Evolutionary conservation across 2,888 invertebrate species (phyloP).

Genomic region (Pammene aurita): DNA sequence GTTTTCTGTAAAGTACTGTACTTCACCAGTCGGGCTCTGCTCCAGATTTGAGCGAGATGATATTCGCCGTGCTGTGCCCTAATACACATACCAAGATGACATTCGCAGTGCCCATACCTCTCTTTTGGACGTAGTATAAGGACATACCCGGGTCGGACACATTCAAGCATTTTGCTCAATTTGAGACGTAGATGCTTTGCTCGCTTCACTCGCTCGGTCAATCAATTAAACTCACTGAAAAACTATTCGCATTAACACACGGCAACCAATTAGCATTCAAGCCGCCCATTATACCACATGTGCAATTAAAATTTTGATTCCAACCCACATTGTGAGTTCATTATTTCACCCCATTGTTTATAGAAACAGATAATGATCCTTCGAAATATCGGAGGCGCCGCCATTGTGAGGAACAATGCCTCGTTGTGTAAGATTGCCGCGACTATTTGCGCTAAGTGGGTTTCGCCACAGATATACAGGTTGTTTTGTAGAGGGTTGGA

Average conservation of each 20-base stretch:
- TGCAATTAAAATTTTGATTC: slow-evolving; percentile 38
- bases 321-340: slow-evolving; percentile 27
- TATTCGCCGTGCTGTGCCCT: no score
- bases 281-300: slow-evolving; percentile 11
- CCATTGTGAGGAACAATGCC: slow-evolving; percentile 33
- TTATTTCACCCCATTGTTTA: slow-evolving; percentile 39
- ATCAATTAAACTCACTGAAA: neutral
- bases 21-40: no score
- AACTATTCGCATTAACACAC: neutral
- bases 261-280: slow-evolving; percentile 25
- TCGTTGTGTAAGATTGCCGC: slow-evolving; percentile 37
- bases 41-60: no score
- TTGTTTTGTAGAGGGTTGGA: no score
- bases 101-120: no score
- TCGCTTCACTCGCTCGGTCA: no score
- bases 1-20: no score
- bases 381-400: slow-evolving; percentile 37
- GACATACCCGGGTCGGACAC: no score
- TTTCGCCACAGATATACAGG: slow-evolving; percentile 14
- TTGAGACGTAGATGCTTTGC: no score
- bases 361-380: slow-evolving; percentile 40
- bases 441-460: slow-evolving; percentile 37
- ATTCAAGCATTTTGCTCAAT: no score
- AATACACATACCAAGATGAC: no score
- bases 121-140: no score